Evolutionary conservation across 2,888 invertebrate species (phyloP), one percentile per base, ranked within the genome.

Genomic region (Lasioglossum marginatum): DNA sequence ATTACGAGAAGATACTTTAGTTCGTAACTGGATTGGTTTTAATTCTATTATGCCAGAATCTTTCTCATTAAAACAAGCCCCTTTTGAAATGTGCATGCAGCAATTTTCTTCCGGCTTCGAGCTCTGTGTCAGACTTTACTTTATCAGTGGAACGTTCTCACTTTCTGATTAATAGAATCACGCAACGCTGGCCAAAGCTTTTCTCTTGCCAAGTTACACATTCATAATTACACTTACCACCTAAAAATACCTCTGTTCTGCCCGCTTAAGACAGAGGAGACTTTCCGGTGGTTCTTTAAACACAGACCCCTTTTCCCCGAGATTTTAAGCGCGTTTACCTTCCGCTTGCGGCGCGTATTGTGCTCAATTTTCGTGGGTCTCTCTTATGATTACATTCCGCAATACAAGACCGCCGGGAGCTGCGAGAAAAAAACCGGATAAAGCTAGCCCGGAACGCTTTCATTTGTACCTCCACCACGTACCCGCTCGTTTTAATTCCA

Each of bases 401-500:
- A 45, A 77, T 73, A 43, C 57, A 31, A 43, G 57, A 75, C 63
- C 68, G 37, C 68, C 68, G 68, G 68, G 37, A 37, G 68, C 68
- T 4, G 68, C 3, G 66, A 31, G 10, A 48, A 81, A 71, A 78
- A 43, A 57, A 37, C 37, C 31, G 66, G 34, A 57, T 52, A 76
- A 85, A 85, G 66, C 60, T 43, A n/a, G 31, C 37, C 34, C 27
- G 57, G 77, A 72, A 77, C 27, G 45, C 68, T 79, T 84, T 83
- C 78, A 83, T 84, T 84, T 85, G 79, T 84, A 85, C 63, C 52
- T 40, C 19, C 57, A 14, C 19, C 76, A 48, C 74, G 84, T 77
- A 66, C 66, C 34, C 57, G 27, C 71, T 63, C 84, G 72, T 85
- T 85, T 85, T 85, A 79, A 85, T 84, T 76, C 84, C 76, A 57